Percentiles rank a stretch among this genome's conserved stretches.
These are phyloP conservation scores for Steinernema feltiae DNA, from an alignment of 1,140 invertebrate species.

Conservation along the genomic window DNA sequence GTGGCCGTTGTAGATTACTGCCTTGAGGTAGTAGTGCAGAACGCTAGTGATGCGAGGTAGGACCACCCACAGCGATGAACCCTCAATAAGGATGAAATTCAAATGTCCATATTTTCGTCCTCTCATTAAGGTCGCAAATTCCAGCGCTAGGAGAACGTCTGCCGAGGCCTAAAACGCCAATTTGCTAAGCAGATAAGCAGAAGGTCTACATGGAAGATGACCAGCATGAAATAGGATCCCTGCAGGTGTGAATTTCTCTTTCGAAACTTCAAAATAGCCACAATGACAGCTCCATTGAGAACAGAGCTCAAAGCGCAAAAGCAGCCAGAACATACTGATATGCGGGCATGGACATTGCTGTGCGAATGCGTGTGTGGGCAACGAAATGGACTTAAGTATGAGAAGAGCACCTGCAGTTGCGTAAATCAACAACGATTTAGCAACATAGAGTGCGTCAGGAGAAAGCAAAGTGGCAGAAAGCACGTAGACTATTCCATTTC, in stretches of 20 bases:
- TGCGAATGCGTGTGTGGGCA: too few relatives aligned
- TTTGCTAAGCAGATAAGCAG: background rate
- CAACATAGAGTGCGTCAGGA: too few relatives aligned
- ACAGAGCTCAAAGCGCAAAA: background rate
- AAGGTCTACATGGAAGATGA: background rate
- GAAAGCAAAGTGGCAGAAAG: too few relatives aligned
- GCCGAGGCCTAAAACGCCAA: background rate
- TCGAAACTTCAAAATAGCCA: background rate
- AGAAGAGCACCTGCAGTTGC: too few relatives aligned
- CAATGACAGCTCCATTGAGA: background rate
- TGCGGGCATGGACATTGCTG: background rate
- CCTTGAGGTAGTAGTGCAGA: background rate
- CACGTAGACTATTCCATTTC: too few relatives aligned
- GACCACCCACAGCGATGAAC: background rate
- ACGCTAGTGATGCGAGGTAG: background rate
- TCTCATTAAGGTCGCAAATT: background rate
- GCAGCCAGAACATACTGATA: background rate
- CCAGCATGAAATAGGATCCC: background rate
- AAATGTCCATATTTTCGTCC: background rate
- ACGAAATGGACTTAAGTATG: too few relatives aligned
- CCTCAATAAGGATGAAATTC: background rate
- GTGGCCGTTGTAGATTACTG: background rate
- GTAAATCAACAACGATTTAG: too few relatives aligned
- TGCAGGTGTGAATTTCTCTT: background rate
- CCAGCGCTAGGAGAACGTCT: background rate